Evolutionary conservation across 1,140 invertebrate genomes (phyloP).

Genomic region (Mycetomoellerius zeteki): DNA sequence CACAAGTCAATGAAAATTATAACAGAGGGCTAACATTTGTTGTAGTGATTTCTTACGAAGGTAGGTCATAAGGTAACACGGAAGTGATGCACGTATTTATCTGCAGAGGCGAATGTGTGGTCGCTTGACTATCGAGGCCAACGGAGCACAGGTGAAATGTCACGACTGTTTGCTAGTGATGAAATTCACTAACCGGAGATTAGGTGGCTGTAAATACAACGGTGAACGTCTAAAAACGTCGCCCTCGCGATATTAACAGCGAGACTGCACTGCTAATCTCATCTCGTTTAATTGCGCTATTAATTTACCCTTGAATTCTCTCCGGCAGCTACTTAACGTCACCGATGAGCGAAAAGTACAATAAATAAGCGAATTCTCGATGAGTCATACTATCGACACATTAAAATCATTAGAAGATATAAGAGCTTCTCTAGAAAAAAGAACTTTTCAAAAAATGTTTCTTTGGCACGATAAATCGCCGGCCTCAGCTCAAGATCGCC

Average conservation of each 20-base stretch:
- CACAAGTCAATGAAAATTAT: background rate
- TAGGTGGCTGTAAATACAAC: conserved; percentile 27
- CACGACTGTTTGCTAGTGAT: conserved; percentile 47
- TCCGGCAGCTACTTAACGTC: background rate
- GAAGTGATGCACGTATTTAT: conserved; percentile 60
- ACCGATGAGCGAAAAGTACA: background rate
- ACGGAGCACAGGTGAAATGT: conserved; percentile 67
- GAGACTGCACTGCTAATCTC: conserved; percentile 11
- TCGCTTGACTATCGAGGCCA: conserved; percentile 52
- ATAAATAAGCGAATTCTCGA: conserved; percentile 33
- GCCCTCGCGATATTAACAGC: conserved; percentile 25
- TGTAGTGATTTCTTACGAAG: conserved; percentile 46
- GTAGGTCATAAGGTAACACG: conserved; percentile 56
- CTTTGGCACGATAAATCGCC: background rate
- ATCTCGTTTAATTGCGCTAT: conserved; percentile 28
- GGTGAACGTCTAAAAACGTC: conserved; percentile 31
- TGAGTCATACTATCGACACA: conserved; percentile 13
- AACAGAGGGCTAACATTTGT: conserved; percentile 3
- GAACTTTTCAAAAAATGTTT: conserved; percentile 23
- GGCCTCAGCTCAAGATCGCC: conserved; percentile 6
- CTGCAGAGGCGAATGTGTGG: conserved; percentile 34
- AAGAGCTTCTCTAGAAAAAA: background rate
- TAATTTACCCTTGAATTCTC: conserved; percentile 39
- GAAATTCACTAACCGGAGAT: conserved; percentile 59
- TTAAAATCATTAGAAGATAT: conserved; percentile 34